These are phyloP conservation scores for Myotis brandtii DNA, from an alignment of 2,113 vertebrate species.

Conservation along the genomic window DNA sequence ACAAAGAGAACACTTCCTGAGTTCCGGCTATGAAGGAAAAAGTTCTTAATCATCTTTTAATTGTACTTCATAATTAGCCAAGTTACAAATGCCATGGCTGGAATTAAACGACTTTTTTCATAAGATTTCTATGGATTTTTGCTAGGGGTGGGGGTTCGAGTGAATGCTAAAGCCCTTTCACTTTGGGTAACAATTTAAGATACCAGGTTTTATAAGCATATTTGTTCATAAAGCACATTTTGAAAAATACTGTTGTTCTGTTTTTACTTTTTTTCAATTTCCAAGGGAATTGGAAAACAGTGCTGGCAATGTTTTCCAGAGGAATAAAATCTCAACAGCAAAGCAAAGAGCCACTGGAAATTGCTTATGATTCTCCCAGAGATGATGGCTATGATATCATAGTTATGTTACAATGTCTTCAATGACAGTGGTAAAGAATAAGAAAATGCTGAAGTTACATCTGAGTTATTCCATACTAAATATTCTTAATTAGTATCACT, in stretches of 20 bases:
- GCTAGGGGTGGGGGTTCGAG: not conserved
- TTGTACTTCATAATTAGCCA: conserved; percentile 77
- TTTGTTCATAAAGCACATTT: conserved; percentile 57
- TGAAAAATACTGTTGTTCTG: conserved; percentile 47
- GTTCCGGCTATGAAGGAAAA: conserved; percentile 43
- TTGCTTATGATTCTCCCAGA: conserved; percentile 60
- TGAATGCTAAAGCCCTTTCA: not conserved
- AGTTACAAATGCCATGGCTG: conserved; percentile 62
- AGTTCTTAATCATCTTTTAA: conserved; percentile 76
- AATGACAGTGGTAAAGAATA: conserved; percentile 19
- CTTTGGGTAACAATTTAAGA: not conserved
- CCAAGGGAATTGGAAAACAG: conserved; percentile 54
- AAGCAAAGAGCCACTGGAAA: conserved; percentile 60
- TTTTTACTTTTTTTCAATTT: conserved; percentile 54
- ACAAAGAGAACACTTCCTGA: conserved; percentile 68
- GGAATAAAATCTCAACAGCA: conserved; percentile 56
- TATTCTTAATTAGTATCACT: conserved; percentile 68
- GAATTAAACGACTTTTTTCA: conserved; percentile 61
- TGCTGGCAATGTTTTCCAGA: conserved; percentile 59
- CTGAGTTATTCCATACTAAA: conserved; percentile 74
- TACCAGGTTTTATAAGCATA: conserved; percentile 19
- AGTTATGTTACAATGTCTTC: conserved; percentile 10
- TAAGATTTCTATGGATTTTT: not conserved
- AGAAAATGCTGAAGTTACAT: conserved; percentile 68
- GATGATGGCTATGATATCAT: conserved; percentile 56